Base-by-base conservation (phyloP, 2,888 invertebrate genomes). In the Leucophora obtusa region DNA sequence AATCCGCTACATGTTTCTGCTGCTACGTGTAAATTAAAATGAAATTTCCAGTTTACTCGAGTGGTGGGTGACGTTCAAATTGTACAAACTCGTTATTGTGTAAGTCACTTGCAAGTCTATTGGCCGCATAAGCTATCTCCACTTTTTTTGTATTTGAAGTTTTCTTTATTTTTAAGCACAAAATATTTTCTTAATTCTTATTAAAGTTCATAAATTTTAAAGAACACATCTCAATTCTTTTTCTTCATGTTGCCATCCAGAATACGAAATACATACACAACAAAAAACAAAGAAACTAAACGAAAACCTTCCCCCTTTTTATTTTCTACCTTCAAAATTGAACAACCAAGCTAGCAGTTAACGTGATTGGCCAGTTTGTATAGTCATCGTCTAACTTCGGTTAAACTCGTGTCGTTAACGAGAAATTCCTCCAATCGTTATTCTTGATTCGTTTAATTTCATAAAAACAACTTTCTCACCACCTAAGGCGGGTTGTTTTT, bases 261-360 rank as follows among this genome's bases (percentile, higher is more conserved):
- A 51, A 10, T 8, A 33, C 3, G 3, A 43, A 24, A 18, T 11
- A 9, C 15, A 56, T n/a, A 9, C 10, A 50, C 17, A 76, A 35
- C n/a, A 21, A 54, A 53, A 50, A 38, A 66, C 43, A 56, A 18
- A 54, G 38, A 28, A 28, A 28, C 4, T 3, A 28, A 28, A 28
- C 7, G 28, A 28, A 74, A 71, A 53, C 59, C 77, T 33, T 74
- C 77, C 77, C 77, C 70, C 66, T 51, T 69, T 77, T 73, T 21
- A n/a, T 33, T 60, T 47, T 21, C 63, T 71, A 17, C 43, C 17
- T 28, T 56, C 18, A 17, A 17, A 33, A 15, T 9, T 33, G 56
- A 28, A 14, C 9, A 8, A 1, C 11, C 33, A 50, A 59, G 10
- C 28, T 1, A 28, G 7, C 7, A 6, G 6, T 1, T 4, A 28